Evolutionary conservation across 2,888 invertebrate species (phyloP).

Genomic region (Yponomeuta malinellus): DNA sequence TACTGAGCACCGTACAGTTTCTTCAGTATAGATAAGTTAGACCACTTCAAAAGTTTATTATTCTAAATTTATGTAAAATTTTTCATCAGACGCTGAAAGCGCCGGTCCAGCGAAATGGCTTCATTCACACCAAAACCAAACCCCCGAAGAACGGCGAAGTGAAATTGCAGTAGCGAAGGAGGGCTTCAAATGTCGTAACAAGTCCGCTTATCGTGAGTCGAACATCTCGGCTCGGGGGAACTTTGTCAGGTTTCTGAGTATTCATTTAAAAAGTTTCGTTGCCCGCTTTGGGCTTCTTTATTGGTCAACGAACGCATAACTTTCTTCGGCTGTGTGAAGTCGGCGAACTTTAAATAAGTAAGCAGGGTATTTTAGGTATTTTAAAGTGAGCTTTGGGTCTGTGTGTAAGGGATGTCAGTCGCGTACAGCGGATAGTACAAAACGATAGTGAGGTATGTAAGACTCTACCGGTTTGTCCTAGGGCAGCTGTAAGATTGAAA

Average conservation of each 20-base stretch:
- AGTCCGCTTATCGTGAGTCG: background rate
- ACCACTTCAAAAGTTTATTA: too few species aligned
- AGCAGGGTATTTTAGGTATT: background rate
- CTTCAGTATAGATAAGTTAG: too few species aligned
- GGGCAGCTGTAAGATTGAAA: too few species aligned
- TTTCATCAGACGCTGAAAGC: background rate
- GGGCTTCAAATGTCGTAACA: background rate
- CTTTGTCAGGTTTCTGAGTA: background rate
- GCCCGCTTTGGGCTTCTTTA: conserved; percentile 3
- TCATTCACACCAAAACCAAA: background rate
- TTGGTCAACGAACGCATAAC: background rate
- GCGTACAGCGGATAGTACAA: too few species aligned
- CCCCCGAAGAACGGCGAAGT: background rate
- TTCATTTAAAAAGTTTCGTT: conserved; percentile 10
- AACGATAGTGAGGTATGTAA: too few species aligned
- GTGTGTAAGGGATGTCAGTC: too few species aligned
- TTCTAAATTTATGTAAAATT: too few species aligned
- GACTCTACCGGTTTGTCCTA: too few species aligned
- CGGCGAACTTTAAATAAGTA: background rate
- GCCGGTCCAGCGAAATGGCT: background rate
- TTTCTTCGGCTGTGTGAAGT: background rate
- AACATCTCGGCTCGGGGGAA: background rate
- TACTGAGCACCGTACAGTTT: too few species aligned
- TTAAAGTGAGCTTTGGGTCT: too few species aligned
- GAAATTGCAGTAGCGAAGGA: background rate